Evolutionary conservation across 2,113 vertebrate species (phyloP), one percentile per base, ranked within the genome.

Genomic region (Cyanoderma ruficeps): DNA sequence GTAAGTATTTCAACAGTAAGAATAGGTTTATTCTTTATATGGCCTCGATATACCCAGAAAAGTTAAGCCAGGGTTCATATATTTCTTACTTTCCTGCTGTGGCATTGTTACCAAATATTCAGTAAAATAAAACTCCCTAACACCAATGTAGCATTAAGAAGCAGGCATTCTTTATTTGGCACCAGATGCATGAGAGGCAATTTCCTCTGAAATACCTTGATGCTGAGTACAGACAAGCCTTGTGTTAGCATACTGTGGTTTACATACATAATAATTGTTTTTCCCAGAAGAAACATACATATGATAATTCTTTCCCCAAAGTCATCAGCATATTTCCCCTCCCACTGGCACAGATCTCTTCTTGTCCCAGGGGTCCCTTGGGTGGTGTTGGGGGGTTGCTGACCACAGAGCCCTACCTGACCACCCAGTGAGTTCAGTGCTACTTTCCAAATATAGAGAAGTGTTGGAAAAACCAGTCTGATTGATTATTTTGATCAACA

Each of bases 331-430:
- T 27, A 11, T 59, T 86, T 50, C 37, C 31, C 46, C 14, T 44
- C 46, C 7, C 22, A 37, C 25, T 59, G 53, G 31, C 0, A 0
- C 33, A 44, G 63, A 22, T 33, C 11, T 68, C 52, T 68, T 7
- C 37, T 28, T 60, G 9, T 68, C 37, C 52, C 0, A 0, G 11
- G 2, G 25, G 27, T 44, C 22, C 27, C 46, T 68, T 49, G 0
- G 0, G 22, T 33, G 47, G 7, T 22, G 27, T 64, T 33, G 39
- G 28, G 72, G 37, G 33, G 27, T 37, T 86, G 72, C 53, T 68
- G 46, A 52, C 46, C 83, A 52, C 46, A 37, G 53, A 85, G 31
- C 44, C 59, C 7, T 2, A 31, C 25, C 44, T 76, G 61, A 42
- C 37, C 37, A 42, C 17, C 31, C 2, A 0, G 18, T 18, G 46